Evolutionary conservation across 2,797 vertebrate genomes (phyloP).

Genomic region (Onychomys arenicola): DNA sequence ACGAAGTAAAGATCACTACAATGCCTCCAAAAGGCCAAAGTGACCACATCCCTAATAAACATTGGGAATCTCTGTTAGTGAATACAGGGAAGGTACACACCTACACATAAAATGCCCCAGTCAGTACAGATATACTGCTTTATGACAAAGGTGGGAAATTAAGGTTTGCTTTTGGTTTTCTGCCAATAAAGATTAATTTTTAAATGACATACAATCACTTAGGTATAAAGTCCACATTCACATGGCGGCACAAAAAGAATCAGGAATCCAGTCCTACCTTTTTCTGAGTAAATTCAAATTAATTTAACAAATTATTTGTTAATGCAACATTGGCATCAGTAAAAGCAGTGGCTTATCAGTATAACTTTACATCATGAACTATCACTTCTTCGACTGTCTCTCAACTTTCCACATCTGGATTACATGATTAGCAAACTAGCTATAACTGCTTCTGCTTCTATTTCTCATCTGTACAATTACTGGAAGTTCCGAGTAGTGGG

Average conservation of each 20-base stretch:
- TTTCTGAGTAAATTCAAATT: slow-evolving; percentile 46
- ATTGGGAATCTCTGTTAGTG: background rate
- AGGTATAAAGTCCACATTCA: slow-evolving; percentile 33
- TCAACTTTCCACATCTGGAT: slow-evolving; percentile 38
- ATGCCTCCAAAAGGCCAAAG: background rate
- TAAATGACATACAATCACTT: background rate
- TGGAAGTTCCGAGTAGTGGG: background rate
- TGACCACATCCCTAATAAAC: background rate
- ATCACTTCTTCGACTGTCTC: background rate
- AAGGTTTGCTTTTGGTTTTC: background rate
- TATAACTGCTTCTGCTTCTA: background rate
- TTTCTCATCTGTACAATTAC: background rate
- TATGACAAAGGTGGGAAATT: background rate
- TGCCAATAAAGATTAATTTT: background rate
- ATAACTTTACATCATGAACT: slow-evolving; percentile 23
- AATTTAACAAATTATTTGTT: slow-evolving; percentile 26
- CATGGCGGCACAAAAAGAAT: background rate
- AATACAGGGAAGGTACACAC: slow-evolving; percentile 6
- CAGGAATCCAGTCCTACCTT: background rate
- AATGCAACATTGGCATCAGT: background rate
- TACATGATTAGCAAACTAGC: slow-evolving; percentile 11
- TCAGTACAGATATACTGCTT: background rate
- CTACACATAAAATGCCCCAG: background rate
- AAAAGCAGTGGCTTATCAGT: slow-evolving; percentile 20
- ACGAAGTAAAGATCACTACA: background rate